These are phyloP conservation scores for Pantherophis guttatus DNA, from an alignment of 2,113 vertebrate genomes.

Conservation along the genomic window DNA sequence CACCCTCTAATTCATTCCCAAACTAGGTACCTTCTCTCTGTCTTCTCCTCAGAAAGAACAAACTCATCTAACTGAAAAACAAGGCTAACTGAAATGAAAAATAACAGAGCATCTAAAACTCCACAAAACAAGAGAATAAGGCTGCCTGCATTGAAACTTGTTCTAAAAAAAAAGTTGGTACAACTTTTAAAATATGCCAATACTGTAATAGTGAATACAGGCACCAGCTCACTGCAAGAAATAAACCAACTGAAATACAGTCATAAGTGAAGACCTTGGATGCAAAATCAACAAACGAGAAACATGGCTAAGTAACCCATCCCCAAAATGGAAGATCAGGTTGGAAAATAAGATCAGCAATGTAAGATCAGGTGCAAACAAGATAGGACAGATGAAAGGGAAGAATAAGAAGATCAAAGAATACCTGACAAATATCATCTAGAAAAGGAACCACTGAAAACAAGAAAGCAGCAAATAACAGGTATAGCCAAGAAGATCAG, in stretches of 20 bases:
- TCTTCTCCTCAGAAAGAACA: background rate
- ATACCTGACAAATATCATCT: background rate
- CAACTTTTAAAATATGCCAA: background rate
- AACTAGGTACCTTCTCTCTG: background rate
- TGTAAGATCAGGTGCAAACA: background rate
- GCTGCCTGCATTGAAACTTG: background rate
- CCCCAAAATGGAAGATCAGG: background rate
- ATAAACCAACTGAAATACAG: background rate
- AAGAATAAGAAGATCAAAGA: background rate
- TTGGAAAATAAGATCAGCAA: background rate
- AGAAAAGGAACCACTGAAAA: background rate
- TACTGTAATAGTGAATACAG: background rate
- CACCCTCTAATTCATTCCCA: background rate
- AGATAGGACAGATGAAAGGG: background rate
- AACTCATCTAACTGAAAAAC: background rate
- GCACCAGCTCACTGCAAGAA: background rate
- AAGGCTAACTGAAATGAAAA: background rate
- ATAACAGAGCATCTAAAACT: background rate
- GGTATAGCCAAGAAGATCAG: no score
- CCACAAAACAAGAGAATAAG: background rate
- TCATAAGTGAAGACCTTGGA: no score
- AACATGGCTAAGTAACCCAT: background rate
- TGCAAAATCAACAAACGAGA: background rate
- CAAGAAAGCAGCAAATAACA: background rate
- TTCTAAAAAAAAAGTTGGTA: background rate